Evolutionary conservation across 1,140 invertebrate genomes (phyloP), one percentile per base, ranked within the genome.

Genomic region (Branchinecta lindahli): DNA sequence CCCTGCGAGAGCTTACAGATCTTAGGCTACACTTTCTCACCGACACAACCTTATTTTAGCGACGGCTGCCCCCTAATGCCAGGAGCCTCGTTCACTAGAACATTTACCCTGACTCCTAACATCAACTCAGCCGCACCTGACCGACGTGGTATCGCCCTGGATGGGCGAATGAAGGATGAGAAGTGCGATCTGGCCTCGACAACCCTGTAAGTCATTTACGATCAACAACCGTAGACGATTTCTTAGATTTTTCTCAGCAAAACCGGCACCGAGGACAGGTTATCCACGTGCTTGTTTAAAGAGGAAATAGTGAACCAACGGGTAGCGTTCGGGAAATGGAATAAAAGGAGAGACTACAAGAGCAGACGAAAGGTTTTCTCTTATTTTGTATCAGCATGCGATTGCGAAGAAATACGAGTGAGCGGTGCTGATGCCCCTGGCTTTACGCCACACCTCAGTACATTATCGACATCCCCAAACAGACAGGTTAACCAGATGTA

Each of bases 51-150:
- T 33, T 5, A 33, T 15, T 12, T 46, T 77, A 92, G 89, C 77
- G 90, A 92, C 78, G 93, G 96, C 0, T 98, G 95, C 78, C 95
- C 95, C 0, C 87, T 98, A 70, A 89, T 91, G 76, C 94, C 96
- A 0, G 94, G 95, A 6, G 95, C 92, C 44, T 91, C 84, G 68
- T 78, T 96, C 74, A 94, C 96, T 77, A 97, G 96, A 81, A 86
- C 96, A 8, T 85, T 96, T 72, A 89, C 92, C 75, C 79, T 98
- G 73, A 85, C 85, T 69, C 95, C 95, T 4, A 81, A 87, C 20
- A 61, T 61, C 2, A 12, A 61, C 12, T 61, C 52, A 61, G 52
- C 52, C 18, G 12, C 52, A 20, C 76, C 98, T 72, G 89, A 96
- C 76, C 88, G 94, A 73, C 81, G 94, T 44, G 96, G 96, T 20